Percentiles rank a stretch among this genome's conserved stretches.
These are phyloP conservation scores for Gulo gulo DNA, from an alignment of 2,113 vertebrate species.

Conservation along the genomic window DNA sequence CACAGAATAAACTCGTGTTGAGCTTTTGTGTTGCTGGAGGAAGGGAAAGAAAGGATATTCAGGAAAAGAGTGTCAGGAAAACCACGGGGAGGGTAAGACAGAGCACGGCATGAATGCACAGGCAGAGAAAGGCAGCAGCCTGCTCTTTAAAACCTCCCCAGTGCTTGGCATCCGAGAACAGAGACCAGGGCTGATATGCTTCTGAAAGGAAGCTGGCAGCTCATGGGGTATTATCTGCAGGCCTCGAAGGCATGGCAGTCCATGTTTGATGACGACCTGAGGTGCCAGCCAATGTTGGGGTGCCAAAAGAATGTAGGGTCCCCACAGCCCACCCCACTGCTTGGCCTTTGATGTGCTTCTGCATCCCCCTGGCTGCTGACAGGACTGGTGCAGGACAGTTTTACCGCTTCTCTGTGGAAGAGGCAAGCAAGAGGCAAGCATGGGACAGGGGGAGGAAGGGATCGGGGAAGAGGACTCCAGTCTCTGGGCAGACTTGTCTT, in stretches of 20 bases:
- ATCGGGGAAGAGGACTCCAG: not conserved
- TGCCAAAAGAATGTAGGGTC: not conserved
- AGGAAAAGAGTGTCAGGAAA: not conserved
- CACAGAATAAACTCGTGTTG: not conserved
- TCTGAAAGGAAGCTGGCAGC: not conserved
- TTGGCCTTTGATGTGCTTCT: not conserved
- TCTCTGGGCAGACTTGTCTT: not conserved
- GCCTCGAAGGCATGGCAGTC: not conserved
- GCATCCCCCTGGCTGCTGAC: fast-evolving
- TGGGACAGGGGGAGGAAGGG: no score
- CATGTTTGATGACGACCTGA: not conserved
- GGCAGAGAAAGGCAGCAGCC: not conserved
- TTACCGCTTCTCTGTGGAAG: not conserved
- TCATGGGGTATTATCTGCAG: not conserved
- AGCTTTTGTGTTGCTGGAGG: conserved; percentile 1
- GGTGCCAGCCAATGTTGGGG: not conserved
- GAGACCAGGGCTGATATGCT: not conserved
- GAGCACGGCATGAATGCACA: not conserved
- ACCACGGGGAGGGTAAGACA: not conserved
- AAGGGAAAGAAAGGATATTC: conserved; percentile 7
- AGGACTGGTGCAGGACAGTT: not conserved
- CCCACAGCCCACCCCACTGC: not conserved
- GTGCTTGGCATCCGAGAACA: not conserved
- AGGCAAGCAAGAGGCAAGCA: no score
- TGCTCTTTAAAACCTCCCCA: not conserved